A percentile compares a stretch with the other conserved stretches of the same genome.
Evolutionary conservation across 2,888 invertebrate species (phyloP).

Genomic region (Leptopilina myrica): DNA sequence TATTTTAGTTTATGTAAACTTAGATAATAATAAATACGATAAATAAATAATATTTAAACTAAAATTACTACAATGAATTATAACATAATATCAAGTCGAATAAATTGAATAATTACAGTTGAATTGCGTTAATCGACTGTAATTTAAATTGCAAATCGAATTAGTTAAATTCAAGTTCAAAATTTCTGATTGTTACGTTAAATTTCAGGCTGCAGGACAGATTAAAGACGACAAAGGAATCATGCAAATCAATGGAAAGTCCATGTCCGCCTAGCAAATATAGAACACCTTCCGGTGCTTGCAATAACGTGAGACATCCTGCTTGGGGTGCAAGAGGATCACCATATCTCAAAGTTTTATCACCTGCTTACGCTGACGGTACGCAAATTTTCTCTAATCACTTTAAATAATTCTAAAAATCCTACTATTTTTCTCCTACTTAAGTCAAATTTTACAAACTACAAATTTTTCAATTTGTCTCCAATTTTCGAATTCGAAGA

Average conservation of each 20-base stretch:
- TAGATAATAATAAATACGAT: no score
- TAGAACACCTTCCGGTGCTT: conserved; percentile 88
- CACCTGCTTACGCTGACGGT: conserved; percentile 87
- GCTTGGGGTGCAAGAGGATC: conserved; percentile 90
- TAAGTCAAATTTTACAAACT: no score
- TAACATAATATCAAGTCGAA: no score
- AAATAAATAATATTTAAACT: no score
- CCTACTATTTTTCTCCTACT: no score
- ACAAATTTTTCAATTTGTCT: no score
- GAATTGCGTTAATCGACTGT: not conserved
- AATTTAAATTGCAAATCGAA: not conserved
- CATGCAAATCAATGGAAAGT: conserved; percentile 76
- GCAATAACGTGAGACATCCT: conserved; percentile 92
- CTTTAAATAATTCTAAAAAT: not conserved
- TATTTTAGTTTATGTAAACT: no score
- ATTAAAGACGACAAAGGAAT: conserved; percentile 55
- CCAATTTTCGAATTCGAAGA: not conserved
- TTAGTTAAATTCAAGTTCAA: not conserved
- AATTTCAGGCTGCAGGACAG: conserved; percentile 63
- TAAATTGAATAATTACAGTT: not conserved
- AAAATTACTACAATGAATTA: no score
- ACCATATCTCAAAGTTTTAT: conserved; percentile 85
- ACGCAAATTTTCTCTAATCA: conserved; percentile 68
- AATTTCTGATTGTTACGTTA: not conserved
- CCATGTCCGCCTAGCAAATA: conserved; percentile 90